phyloP scores from a whole-genome alignment of 2,113 vertebrate genomes.

The Opisthocomus hoazin region DNA sequence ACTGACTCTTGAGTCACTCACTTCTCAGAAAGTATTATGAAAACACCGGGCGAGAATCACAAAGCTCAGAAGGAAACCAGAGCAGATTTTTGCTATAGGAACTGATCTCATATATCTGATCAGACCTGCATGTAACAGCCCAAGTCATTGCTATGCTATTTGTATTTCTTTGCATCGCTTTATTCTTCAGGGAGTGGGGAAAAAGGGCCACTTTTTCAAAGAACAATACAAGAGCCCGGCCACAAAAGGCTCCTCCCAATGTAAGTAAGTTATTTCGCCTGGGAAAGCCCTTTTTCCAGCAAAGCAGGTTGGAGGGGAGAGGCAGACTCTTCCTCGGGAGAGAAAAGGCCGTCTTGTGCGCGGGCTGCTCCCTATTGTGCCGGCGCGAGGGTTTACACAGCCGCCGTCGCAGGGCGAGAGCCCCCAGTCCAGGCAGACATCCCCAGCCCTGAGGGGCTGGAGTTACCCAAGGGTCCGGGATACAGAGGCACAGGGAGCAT shows the following conservation, averaged over 20 bases:
- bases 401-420: accelerated
- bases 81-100: background rate
- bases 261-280: background rate
- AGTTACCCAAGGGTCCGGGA: background rate
- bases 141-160: background rate
- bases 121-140: background rate
- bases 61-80: background rate
- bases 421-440: accelerated
- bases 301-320: background rate
- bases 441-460: background rate
- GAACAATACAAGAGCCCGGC: background rate
- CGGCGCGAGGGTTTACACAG: background rate
- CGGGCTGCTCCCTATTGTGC: background rate
- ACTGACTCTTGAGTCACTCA: background rate
- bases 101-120: background rate
- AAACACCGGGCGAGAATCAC: background rate
- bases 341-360: background rate
- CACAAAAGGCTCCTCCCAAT: background rate
- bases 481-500: background rate
- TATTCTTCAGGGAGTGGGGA: background rate
- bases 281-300: background rate
- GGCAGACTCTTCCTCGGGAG: background rate
- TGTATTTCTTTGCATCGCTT: background rate
- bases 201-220: background rate
- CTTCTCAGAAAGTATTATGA: slow-evolving; percentile 47